Percentiles rank a stretch among this genome's conserved stretches.
phyloP scores from a whole-genome alignment of 2,113 vertebrate genomes.

The Gopherus evgoodei region DNA sequence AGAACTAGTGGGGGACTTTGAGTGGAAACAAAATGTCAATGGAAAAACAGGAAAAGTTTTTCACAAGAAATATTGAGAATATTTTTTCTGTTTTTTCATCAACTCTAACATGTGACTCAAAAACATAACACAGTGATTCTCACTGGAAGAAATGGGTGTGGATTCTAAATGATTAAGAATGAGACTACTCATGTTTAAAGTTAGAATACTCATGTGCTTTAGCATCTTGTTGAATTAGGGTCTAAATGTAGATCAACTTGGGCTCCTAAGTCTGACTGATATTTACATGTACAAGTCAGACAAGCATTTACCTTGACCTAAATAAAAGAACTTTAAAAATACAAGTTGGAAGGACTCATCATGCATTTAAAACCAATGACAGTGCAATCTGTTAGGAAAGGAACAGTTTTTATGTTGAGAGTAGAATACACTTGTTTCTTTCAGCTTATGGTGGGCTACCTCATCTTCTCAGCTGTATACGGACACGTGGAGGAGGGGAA shows the following conservation, averaged over 20 bases:
- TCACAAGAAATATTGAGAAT: background rate
- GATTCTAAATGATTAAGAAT: background rate
- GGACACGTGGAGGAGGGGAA: background rate
- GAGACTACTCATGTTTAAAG: slow-evolving; percentile 15
- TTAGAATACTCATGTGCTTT: slow-evolving; percentile 4
- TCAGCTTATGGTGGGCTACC: background rate
- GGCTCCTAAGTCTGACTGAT: background rate
- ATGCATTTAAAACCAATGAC: background rate
- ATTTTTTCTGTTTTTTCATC: background rate
- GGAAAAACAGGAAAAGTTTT: background rate
- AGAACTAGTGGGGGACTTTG: background rate
- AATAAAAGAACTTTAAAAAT: background rate
- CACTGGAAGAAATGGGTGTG: background rate
- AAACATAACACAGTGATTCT: background rate
- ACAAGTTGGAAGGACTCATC: background rate
- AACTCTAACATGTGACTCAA: background rate
- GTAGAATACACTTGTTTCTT: background rate
- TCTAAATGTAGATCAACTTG: slow-evolving; percentile 23
- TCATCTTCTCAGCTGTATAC: background rate
- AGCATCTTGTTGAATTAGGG: background rate
- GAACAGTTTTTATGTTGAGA: background rate
- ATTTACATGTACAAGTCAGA: background rate
- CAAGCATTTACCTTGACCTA: background rate
- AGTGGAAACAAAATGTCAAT: background rate
- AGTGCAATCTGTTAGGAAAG: slow-evolving; percentile 4